phyloP scores from a whole-genome alignment of 2,113 vertebrate species.

The Polypterus senegalus region DNA sequence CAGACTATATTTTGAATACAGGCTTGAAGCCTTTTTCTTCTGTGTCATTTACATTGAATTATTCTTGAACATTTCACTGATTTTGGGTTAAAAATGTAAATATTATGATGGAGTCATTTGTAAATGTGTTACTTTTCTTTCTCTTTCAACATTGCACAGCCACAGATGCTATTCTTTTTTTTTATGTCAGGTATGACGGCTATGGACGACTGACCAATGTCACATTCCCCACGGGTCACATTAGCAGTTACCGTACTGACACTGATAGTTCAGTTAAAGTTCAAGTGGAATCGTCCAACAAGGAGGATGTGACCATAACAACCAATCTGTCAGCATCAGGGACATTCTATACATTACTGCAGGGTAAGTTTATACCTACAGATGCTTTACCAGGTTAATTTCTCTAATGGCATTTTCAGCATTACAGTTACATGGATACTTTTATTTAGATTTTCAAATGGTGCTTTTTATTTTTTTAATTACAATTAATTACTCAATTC shows the following conservation, averaged over 20 bases:
- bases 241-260: slow-evolving; percentile 87
- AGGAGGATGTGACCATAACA: slow-evolving; percentile 88
- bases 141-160: no score
- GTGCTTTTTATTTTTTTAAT: no score
- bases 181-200: slow-evolving; percentile 72
- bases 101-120: background rate
- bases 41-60: background rate
- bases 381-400: no score
- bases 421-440: no score
- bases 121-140: no score
- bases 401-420: no score
- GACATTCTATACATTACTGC: slow-evolving; percentile 89
- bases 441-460: no score
- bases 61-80: background rate
- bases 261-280: slow-evolving; percentile 78
- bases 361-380: slow-evolving; percentile 55
- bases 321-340: slow-evolving; percentile 92
- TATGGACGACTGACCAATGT: slow-evolving; percentile 91
- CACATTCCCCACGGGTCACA: slow-evolving; percentile 87
- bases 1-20: no score
- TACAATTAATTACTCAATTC: no score
- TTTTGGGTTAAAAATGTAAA: background rate
- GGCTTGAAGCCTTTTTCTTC: no score
- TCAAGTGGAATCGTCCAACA: slow-evolving; percentile 82
- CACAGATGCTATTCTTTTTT: background rate